Evolutionary conservation across 2,113 vertebrate species (phyloP), one percentile per base, ranked within the genome.

Genomic region (Istiophorus platypterus): DNA sequence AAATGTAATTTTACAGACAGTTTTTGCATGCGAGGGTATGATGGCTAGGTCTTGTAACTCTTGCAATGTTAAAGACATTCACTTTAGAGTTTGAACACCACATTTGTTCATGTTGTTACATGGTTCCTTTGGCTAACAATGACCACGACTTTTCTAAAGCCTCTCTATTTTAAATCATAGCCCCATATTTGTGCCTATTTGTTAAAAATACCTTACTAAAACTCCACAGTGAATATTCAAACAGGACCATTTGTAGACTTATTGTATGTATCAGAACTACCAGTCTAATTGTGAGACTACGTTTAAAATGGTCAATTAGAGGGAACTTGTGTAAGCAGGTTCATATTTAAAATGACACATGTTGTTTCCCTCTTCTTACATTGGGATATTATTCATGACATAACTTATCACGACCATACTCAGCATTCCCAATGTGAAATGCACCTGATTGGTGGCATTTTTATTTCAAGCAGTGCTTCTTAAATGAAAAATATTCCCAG

Each of bases 81-180:
- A 8, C 18, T 8, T 45, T 9, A 8, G 47, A 51, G 47, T 51
- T 22, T 51, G 47, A 18, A 20, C 47, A 20, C 5, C 42, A 2
- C 5, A 49, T 1, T 26, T 20, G n/a, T 58, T 80, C 11, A 26
- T 12, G 51, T 52, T 61, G 34, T n/a, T 58, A 14, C 17, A 82
- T 6, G 15, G 24, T 24, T 76, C 20, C 72, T 72, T 77, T 66
- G 41, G 22, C 42, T 29, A 58, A 64, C 51, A 39, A 59, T 54
- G 27, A 80, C 1, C 11, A 17, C 26, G 11, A 17, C 34, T 64
- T 26, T 61, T 72, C 13, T 76, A 63, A 68, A 71, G 14, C 34
- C 1, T 49, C 24, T 56, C 59, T 34, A 34, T 63, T 63, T 29
- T 56, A 62, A 62, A 12, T 12, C n/a, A n/a, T 14, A 62, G 39